Evolutionary conservation across 2,113 vertebrate species (phyloP).

Genomic region (Phylloscopus trochilus): DNA sequence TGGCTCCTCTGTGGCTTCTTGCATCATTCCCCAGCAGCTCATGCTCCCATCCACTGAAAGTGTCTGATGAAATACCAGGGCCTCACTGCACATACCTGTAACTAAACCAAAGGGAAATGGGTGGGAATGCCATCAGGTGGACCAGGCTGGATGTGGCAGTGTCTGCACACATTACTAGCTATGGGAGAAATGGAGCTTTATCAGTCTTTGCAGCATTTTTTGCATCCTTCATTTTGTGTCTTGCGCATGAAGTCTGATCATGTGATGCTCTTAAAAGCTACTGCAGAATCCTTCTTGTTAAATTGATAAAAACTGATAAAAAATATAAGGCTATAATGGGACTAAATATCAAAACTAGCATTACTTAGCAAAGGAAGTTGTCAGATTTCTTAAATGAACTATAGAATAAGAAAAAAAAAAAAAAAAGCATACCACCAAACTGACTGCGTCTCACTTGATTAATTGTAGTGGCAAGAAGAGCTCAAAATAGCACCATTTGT

Average conservation of each 20-base stretch:
- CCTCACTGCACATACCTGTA: accelerated
- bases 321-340: neutral
- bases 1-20: neutral
- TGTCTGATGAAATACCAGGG: neutral
- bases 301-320: neutral
- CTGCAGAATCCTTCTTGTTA: neutral
- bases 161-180: neutral
- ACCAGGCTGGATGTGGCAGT: neutral
- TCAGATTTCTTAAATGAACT: neutral
- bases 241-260: neutral
- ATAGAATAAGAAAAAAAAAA: neutral
- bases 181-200: neutral
- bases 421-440: neutral
- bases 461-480: constrained; percentile 49
- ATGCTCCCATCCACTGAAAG: neutral
- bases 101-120: neutral
- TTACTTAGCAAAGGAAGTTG: neutral
- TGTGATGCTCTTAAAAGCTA: neutral
- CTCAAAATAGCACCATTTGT: constrained; percentile 40
- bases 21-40: neutral
- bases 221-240: neutral
- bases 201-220: neutral
- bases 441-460: constrained; percentile 28
- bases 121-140: accelerated
- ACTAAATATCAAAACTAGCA: neutral